Base-by-base conservation (phyloP, 2,888 invertebrate genomes). In the Drosophila ochracea region DNA sequence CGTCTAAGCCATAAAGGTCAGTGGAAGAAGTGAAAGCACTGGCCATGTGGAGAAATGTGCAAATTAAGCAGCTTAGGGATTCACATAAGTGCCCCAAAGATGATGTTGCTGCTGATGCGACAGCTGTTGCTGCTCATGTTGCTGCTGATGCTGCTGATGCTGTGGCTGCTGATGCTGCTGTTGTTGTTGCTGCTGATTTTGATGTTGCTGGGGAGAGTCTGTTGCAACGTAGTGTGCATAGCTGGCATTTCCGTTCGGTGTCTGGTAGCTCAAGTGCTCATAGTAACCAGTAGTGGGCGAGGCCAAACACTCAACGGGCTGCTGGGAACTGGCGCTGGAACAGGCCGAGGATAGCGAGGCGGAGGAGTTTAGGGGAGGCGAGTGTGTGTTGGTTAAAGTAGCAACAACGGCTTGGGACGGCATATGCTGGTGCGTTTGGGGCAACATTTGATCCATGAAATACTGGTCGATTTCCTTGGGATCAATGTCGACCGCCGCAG, bases 401-500 rank as follows among this genome's bases (percentile, higher is more conserved):
- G 61, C 28, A 28, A 47, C 47, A 4, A 47, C 28, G 25, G 47
- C 25, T 47, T 52, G 52, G 39, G 19, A 37, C 28, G 35, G 59
- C 35, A 59, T 55, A 72, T 71, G 67, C 65, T 88, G 82, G 58
- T 84, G 84, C 83, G 90, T 77, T 80, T 92, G 83, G 76, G 92
- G 86, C 83, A 93, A 76, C 85, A 92, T 88, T 86, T 92, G 90
- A 80, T 91, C 92, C 91, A 93, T 92, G 71, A 93, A 91, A 89
- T 93, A 93, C 91, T 93, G 93, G 90, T 93, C 93, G 80, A 93
- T 93, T 92, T 93, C 93, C 86, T 93, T 93, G 41, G 92, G 91
- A 90, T 92, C 92, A 79, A 92, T 91, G 84, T 92, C 92, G 72
- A 75, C 76, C 19, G 76, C 82, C 65, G 69, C 58, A 63, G 71